Conservation (phyloP, 2,113 vertebrate genomes). For the Petrocephalus zakoni region DNA sequence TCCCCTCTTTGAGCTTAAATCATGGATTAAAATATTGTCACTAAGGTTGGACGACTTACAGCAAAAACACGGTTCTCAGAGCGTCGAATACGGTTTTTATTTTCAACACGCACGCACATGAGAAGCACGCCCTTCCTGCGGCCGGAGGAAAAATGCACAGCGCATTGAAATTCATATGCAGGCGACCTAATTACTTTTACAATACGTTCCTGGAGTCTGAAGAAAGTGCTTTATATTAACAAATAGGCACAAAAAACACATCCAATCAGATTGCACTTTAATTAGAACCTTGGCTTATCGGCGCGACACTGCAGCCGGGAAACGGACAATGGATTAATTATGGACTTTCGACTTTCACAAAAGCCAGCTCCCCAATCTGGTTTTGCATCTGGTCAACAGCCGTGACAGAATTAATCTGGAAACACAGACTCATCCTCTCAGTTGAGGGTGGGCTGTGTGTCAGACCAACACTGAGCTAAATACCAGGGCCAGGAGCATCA, state of each 20-base stretch:
- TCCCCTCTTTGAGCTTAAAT: neutral
- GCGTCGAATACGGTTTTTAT: neutral
- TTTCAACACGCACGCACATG: neutral
- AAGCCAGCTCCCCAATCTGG: conserved; percentile 8
- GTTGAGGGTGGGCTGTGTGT: neutral
- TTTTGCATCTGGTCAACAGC: conserved; percentile 15
- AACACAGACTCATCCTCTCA: neutral
- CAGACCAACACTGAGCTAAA: neutral
- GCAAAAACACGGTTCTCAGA: neutral
- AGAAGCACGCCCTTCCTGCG: neutral
- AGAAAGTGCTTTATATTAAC: conserved; percentile 4
- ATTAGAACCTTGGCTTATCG: neutral
- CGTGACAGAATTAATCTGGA: conserved; percentile 3
- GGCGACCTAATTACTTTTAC: conserved; percentile 17
- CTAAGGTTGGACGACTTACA: neutral
- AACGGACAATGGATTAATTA: conserved; percentile 17
- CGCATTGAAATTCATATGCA: conserved; percentile 8
- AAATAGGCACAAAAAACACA: conserved; percentile 5
- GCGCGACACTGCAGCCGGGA: neutral
- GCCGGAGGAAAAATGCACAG: neutral
- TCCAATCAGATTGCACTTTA: neutral
- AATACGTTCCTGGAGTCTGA: neutral
- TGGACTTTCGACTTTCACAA: neutral
- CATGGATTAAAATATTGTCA: conserved; percentile 6
- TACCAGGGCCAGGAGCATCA: neutral